Conservation (phyloP, 2,113 vertebrate genomes). For the Rhizomys pruinosus region DNA sequence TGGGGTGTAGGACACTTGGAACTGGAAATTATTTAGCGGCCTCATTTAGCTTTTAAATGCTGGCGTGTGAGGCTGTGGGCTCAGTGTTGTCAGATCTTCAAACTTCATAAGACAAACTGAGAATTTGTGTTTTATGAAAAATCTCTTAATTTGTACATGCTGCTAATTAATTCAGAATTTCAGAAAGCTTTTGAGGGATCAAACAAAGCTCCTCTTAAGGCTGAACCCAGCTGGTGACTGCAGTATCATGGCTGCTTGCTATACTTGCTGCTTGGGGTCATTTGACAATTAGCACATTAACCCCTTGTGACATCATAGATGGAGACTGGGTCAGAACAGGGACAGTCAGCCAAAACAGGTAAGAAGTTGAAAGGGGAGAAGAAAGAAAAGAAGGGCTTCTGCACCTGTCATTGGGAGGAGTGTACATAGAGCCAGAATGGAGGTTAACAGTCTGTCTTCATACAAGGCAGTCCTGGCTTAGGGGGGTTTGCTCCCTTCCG, state of each 20-base stretch:
- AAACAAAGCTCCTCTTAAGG: constrained; percentile 12
- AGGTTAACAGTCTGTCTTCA: fast-evolving
- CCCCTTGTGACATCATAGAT: constrained; percentile 27
- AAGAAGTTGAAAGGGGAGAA: neutral
- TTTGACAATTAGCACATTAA: neutral
- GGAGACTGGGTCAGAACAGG: neutral
- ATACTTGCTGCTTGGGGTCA: neutral
- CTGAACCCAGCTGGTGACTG: neutral
- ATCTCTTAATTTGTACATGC: constrained; percentile 71
- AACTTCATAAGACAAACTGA: constrained; percentile 65
- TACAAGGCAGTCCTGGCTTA: fast-evolving
- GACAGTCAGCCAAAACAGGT: neutral
- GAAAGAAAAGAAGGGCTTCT: neutral
- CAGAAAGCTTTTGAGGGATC: constrained; percentile 61
- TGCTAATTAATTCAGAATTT: constrained; percentile 72
- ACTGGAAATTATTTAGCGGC: fast-evolving
- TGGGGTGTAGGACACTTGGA: too few relatives aligned
- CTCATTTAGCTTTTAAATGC: neutral
- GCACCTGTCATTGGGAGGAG: neutral
- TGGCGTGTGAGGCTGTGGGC: neutral
- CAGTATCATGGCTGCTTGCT: neutral
- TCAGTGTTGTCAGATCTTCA: constrained; percentile 63
- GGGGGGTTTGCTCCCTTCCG: neutral
- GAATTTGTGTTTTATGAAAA: constrained; percentile 68
- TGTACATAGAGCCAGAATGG: neutral